Evolutionary conservation across 2,113 vertebrate species (phyloP).

Genomic region (Paramormyrops kingsleyae): DNA sequence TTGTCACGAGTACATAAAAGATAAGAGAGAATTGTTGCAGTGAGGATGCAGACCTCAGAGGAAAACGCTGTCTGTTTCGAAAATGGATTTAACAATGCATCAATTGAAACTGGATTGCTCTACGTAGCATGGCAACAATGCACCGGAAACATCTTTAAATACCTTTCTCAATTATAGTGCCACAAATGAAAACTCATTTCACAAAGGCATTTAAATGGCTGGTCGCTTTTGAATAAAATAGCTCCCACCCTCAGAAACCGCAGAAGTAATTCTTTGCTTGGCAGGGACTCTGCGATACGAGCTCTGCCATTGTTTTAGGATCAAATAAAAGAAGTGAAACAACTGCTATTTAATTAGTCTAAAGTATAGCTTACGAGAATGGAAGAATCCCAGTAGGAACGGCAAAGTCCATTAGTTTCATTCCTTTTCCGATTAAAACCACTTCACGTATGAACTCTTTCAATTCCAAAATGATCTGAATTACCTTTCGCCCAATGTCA

Average conservation of each 20-base stretch:
- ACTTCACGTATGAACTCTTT: slow-evolving; percentile 18
- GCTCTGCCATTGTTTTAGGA: slow-evolving; percentile 27
- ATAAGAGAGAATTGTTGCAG: background rate
- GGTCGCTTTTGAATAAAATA: slow-evolving; percentile 7
- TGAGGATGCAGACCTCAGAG: background rate
- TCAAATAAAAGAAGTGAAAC: slow-evolving; percentile 25
- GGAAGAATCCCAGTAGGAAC: background rate
- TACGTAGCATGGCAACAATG: background rate
- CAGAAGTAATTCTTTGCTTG: slow-evolving; percentile 12
- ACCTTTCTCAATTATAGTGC: slow-evolving; percentile 9
- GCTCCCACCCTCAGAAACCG: background rate
- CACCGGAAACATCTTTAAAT: slow-evolving; percentile 12
- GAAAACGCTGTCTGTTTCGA: slow-evolving; percentile 10
- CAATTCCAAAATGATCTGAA: background rate
- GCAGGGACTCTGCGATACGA: slow-evolving; percentile 14
- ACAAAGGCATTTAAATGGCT: slow-evolving; percentile 16
- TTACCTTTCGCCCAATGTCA: background rate
- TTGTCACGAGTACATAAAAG: background rate
- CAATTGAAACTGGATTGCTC: slow-evolving; percentile 2
- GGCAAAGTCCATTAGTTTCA: background rate
- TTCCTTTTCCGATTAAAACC: slow-evolving; percentile 18
- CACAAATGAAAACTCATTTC: slow-evolving; percentile 14
- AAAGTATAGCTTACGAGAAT: slow-evolving; percentile 19
- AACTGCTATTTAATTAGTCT: slow-evolving; percentile 26
- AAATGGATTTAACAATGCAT: slow-evolving; percentile 18